phyloP scores from a whole-genome alignment of 2,888 invertebrate genomes.

The Leptopilina drosophilae region DNA sequence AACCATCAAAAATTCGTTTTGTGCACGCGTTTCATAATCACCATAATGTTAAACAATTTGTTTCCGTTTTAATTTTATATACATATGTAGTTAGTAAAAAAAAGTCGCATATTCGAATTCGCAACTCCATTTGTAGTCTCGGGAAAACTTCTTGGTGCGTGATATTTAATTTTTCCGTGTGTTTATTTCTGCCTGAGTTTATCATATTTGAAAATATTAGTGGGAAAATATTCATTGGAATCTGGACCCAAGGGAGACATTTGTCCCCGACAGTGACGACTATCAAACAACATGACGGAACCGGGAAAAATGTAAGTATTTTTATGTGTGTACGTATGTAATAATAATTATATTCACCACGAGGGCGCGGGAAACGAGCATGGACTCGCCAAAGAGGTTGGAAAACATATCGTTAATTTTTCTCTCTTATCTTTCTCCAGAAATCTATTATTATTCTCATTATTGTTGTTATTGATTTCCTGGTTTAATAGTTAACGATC shows the following conservation, averaged over 20 bases:
- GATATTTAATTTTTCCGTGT: not conserved
- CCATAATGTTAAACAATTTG: not conserved
- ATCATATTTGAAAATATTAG: not conserved
- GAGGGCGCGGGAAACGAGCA: slow-evolving; percentile 21
- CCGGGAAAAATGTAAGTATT: slow-evolving; percentile 32
- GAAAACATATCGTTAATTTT: not conserved
- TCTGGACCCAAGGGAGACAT: not conserved
- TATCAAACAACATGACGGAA: slow-evolving; percentile 12
- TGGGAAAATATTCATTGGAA: slow-evolving; percentile 5
- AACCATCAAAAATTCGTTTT: not conserved
- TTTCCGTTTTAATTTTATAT: not conserved
- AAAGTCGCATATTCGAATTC: no score
- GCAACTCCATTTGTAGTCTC: not conserved
- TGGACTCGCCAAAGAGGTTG: slow-evolving; percentile 12
- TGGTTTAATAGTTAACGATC: not conserved
- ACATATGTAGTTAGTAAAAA: not conserved
- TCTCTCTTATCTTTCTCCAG: not conserved
- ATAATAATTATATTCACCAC: not conserved
- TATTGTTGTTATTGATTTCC: not conserved
- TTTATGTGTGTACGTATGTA: not conserved
- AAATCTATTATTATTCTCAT: not conserved
- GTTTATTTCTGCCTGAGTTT: not conserved
- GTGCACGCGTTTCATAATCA: not conserved
- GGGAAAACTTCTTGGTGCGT: not conserved
- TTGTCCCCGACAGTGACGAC: not conserved